Percentiles rank a stretch among this genome's conserved stretches.
Conservation (phyloP, 2,797 vertebrate species). For the Todus mexicanus region DNA sequence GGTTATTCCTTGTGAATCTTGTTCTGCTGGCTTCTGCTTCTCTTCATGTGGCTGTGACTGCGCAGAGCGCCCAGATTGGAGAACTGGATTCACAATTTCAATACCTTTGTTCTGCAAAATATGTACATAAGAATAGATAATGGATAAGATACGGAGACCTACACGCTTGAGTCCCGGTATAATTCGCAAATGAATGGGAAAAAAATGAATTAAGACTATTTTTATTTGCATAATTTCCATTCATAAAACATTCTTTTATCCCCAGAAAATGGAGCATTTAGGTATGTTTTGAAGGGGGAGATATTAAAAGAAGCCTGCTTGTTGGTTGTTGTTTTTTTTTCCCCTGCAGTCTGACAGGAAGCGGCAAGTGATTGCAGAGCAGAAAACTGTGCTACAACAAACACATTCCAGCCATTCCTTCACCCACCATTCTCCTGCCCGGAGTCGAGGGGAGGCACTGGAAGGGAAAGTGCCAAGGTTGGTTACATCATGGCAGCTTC, state of each 20-base stretch:
- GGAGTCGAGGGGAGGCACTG: background rate
- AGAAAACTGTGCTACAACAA: background rate
- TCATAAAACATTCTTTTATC: background rate
- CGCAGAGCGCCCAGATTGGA: background rate
- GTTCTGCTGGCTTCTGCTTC: conserved; percentile 8
- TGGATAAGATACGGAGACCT: background rate
- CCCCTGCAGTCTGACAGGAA: conserved; percentile 11
- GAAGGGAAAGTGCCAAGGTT: background rate
- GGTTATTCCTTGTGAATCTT: conserved; percentile 25
- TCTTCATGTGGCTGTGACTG: background rate
- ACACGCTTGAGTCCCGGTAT: background rate
- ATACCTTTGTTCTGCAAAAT: conserved; percentile 21
- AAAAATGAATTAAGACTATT: background rate
- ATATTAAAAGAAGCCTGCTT: background rate
- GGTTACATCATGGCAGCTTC: background rate
- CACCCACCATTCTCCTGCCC: conserved; percentile 12
- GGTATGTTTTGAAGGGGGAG: background rate
- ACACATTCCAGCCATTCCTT: conserved; percentile 62
- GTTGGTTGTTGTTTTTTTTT: background rate
- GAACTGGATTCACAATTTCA: background rate
- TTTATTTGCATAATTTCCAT: background rate
- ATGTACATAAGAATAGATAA: background rate
- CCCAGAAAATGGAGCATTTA: background rate
- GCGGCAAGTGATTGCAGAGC: background rate
- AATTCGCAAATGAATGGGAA: background rate